Conservation (phyloP, 2,888 invertebrate species). For the Heliconius hortense region DNA sequence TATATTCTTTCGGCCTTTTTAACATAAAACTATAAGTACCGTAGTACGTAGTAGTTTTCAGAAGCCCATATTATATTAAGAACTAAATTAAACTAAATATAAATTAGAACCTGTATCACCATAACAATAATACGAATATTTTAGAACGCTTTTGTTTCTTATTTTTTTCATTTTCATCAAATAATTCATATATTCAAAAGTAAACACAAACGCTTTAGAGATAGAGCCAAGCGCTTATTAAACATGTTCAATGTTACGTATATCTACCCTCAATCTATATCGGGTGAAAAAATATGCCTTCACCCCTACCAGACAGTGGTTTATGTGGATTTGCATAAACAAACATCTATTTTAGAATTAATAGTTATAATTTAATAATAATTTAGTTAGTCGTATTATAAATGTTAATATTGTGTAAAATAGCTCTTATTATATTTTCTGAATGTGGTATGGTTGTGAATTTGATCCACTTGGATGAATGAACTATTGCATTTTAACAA, state of each 20-base stretch:
- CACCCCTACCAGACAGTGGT: conserved; percentile 20
- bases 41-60: no score
- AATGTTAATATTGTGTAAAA: background rate
- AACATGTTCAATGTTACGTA: conserved; percentile 69
- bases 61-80: no score
- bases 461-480: no score
- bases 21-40: no score
- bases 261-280: conserved; percentile 62
- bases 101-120: no score
- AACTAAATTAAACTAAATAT: no score
- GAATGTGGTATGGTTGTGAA: no score
- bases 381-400: background rate
- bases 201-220: conserved; percentile 19
- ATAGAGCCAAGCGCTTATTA: conserved; percentile 73
- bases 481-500: no score
- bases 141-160: background rate
- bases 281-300: conserved; percentile 16
- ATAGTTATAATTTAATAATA: background rate
- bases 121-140: no score
- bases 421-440: no score
- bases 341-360: conserved; percentile 7
- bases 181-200: background rate
- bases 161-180: background rate
- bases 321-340: conserved; percentile 17
- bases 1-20: no score